Evolutionary conservation across 2,797 vertebrate genomes (phyloP).

Genomic region (Enteromius trimaculatus): DNA sequence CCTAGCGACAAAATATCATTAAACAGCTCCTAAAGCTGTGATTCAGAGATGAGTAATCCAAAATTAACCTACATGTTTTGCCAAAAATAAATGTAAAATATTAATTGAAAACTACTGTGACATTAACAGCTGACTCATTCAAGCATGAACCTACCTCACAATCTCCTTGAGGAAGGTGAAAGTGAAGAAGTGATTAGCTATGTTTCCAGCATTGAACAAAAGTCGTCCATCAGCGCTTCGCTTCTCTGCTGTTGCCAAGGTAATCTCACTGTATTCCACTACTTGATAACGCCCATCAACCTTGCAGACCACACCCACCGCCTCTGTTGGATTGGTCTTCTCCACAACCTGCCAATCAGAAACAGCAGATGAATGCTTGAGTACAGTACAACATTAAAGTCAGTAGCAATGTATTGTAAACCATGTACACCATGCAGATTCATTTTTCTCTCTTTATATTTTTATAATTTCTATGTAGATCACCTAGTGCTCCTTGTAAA

Average conservation of each 20-base stretch:
- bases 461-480: neutral
- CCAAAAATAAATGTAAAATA: neutral
- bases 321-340: conserved; percentile 95
- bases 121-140: neutral
- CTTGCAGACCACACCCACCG: conserved; percentile 93
- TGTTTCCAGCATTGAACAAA: conserved; percentile 91
- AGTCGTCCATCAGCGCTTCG: conserved; percentile 87
- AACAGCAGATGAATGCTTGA: neutral
- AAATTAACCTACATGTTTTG: neutral
- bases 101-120: neutral
- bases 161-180: conserved; percentile 88
- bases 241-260: conserved; percentile 87
- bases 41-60: conserved; percentile 5
- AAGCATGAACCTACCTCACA: conserved; percentile 81
- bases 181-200: conserved; percentile 95
- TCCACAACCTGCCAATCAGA: conserved; percentile 88
- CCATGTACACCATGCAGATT: neutral
- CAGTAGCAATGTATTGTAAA: neutral
- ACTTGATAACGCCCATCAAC: conserved; percentile 93
- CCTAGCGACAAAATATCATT: conserved; percentile 40
- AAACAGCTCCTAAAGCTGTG: neutral
- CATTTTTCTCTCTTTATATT: neutral
- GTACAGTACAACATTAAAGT: neutral
- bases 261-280: conserved; percentile 98
- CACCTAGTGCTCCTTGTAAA: neutral